These are phyloP conservation scores for Pseudoatta argentina DNA, from an alignment of 1,140 invertebrate species.

Conservation along the genomic window DNA sequence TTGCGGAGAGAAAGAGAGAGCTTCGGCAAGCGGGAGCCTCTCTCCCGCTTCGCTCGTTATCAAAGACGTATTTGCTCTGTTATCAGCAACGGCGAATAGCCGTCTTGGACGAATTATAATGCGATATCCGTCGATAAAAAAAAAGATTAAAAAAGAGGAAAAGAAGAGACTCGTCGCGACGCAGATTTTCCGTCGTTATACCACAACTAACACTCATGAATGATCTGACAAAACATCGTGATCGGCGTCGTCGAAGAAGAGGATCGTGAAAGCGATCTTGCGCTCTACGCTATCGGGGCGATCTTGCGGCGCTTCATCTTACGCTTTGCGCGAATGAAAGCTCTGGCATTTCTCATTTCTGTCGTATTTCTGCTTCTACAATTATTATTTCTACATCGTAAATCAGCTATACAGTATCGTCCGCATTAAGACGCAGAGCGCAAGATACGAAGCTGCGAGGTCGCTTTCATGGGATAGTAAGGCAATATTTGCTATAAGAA, in stretches of 20 bases:
- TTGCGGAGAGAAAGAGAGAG: constrained; percentile 25
- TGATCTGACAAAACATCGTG: constrained; percentile 82
- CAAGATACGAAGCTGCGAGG: constrained; percentile 21
- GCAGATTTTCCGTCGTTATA: constrained; percentile 75
- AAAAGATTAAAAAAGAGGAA: constrained; percentile 36
- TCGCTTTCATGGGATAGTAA: constrained; percentile 34
- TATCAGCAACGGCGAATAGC: constrained; percentile 14
- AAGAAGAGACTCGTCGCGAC: constrained; percentile 65
- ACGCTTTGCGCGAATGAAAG: background rate
- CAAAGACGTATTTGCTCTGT: constrained; percentile 24
- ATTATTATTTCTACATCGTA: constrained; percentile 8
- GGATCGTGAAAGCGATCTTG: constrained; percentile 21
- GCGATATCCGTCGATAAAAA: constrained; percentile 17
- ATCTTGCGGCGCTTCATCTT: constrained; percentile 29
- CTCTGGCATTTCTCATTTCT: background rate
- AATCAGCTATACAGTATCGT: background rate
- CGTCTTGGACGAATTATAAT: constrained; percentile 11
- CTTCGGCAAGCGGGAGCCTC: constrained; percentile 22
- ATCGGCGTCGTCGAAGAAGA: constrained; percentile 57
- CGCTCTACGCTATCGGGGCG: constrained; percentile 19
- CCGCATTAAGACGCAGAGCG: constrained; percentile 9
- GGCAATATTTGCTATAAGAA: constrained; percentile 26
- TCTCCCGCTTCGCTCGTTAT: constrained; percentile 61
- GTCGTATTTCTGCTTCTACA: background rate
- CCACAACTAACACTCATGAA: constrained; percentile 83